phyloP scores from a whole-genome alignment of 2,113 vertebrate species.

The Oreochromis tanganicae region DNA sequence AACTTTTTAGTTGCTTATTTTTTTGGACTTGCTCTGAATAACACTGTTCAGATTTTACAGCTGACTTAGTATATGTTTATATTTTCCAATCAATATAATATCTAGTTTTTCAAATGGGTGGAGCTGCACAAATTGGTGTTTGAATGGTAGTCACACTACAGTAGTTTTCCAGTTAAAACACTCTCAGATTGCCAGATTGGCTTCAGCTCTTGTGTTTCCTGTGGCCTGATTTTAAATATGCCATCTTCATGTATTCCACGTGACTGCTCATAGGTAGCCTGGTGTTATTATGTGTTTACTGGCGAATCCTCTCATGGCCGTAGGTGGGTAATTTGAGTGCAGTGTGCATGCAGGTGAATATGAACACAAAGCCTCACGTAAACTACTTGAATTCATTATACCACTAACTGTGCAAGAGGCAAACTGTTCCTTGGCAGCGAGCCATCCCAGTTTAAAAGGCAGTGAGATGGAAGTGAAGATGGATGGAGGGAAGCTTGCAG shows the following conservation, averaged over 20 bases:
- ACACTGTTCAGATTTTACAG: not conserved
- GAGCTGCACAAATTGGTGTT: not conserved
- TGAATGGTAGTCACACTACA: not conserved
- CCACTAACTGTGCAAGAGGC: not conserved
- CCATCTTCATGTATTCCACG: not conserved
- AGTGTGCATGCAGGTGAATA: not conserved
- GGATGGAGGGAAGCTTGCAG: conserved; percentile 3
- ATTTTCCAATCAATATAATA: not conserved
- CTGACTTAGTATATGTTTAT: not conserved
- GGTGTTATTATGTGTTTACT: not conserved
- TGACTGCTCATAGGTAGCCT: not conserved
- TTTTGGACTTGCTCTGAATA: not conserved
- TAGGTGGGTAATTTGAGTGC: not conserved
- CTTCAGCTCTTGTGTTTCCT: not conserved
- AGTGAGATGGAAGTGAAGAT: conserved; percentile 8
- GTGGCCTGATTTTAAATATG: not conserved
- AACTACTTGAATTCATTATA: not conserved
- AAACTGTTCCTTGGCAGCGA: conserved; percentile 73
- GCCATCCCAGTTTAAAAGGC: conserved; percentile 63
- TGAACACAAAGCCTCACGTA: not conserved
- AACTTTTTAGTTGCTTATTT: not conserved
- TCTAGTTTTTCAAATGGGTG: not conserved
- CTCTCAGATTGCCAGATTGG: not conserved
- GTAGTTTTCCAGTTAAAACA: not conserved
- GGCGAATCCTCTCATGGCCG: not conserved